phyloP scores from a whole-genome alignment of 1,140 invertebrate genomes.

The Zophobas morio region DNA sequence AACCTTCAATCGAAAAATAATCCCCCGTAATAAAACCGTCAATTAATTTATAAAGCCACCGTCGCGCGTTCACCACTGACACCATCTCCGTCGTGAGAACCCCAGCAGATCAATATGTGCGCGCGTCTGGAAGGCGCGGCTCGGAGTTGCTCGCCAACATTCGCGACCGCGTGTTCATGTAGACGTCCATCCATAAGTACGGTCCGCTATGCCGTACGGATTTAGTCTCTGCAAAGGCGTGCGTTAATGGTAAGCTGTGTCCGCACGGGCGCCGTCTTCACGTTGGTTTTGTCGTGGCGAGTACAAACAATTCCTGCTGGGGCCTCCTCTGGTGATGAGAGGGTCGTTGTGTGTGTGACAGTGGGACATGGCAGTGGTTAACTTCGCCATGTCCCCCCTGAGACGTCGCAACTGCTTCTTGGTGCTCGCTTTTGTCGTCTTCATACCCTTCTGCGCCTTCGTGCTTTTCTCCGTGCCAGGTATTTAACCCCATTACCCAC shows the following conservation, averaged over 20 bases:
- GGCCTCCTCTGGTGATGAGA: slow-evolving; percentile 29
- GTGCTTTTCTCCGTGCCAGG: slow-evolving; percentile 69
- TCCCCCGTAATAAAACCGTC: slow-evolving; percentile 18
- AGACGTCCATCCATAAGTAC: slow-evolving; percentile 55
- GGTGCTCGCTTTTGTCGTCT: slow-evolving; percentile 68
- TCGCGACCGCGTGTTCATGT: slow-evolving; percentile 54
- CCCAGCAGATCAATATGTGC: slow-evolving; percentile 55
- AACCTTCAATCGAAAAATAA: neutral
- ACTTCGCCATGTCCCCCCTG: slow-evolving; percentile 65
- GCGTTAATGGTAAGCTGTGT: neutral
- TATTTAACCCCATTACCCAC: slow-evolving; percentile 52
- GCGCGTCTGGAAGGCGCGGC: slow-evolving; percentile 57
- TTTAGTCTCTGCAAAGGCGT: slow-evolving; percentile 40
- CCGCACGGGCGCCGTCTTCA: neutral
- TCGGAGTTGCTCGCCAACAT: slow-evolving; percentile 44
- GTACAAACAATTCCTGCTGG: slow-evolving; percentile 7
- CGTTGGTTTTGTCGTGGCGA: slow-evolving; percentile 28
- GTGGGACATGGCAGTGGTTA: slow-evolving; percentile 63
- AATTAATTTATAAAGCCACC: slow-evolving; percentile 18
- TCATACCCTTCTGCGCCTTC: slow-evolving; percentile 71
- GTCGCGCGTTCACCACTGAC: slow-evolving; percentile 2
- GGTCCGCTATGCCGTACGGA: slow-evolving; percentile 33
- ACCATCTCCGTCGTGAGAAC: slow-evolving; percentile 21
- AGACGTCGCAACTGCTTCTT: slow-evolving; percentile 71
- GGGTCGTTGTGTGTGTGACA: slow-evolving; percentile 34